Conservation (phyloP, 2,888 invertebrate species). For the Glaucopsyche alexis region DNA sequence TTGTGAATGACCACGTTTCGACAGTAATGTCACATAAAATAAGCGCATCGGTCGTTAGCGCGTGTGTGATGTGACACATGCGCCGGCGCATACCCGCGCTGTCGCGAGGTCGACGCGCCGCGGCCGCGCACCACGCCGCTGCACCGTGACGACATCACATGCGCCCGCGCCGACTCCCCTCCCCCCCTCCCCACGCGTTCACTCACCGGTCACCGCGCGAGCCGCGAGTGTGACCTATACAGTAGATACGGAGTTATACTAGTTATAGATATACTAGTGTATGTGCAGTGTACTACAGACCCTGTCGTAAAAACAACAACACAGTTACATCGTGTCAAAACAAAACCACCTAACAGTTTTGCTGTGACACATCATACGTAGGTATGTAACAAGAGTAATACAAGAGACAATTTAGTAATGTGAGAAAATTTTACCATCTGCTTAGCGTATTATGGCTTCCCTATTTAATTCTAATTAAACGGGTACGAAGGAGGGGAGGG, state of each 20-base stretch:
- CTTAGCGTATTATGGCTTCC: no score
- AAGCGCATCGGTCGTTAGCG: constrained; percentile 30
- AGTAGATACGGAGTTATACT: neutral
- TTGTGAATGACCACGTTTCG: no score
- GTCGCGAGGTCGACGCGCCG: constrained; percentile 49
- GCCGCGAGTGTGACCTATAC: neutral
- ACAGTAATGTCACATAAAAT: no score
- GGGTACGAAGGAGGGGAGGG: no score
- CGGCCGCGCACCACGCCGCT: constrained; percentile 35
- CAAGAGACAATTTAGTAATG: no score
- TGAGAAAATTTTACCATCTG: no score
- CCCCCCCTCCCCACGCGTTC: neutral
- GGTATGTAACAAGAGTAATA: no score
- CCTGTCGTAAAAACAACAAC: no score
- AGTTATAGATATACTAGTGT: neutral
- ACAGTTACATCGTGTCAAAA: no score
- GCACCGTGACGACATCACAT: constrained; percentile 12
- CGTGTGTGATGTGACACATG: constrained; percentile 34
- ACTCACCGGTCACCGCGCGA: constrained; percentile 11
- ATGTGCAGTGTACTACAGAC: neutral
- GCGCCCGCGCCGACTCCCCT: neutral
- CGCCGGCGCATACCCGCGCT: constrained; percentile 37
- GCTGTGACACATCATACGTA: no score
- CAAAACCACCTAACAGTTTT: no score
- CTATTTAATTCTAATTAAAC: no score